Conservation (phyloP, 2,797 vertebrate species). For the Danio aesculapii region DNA sequence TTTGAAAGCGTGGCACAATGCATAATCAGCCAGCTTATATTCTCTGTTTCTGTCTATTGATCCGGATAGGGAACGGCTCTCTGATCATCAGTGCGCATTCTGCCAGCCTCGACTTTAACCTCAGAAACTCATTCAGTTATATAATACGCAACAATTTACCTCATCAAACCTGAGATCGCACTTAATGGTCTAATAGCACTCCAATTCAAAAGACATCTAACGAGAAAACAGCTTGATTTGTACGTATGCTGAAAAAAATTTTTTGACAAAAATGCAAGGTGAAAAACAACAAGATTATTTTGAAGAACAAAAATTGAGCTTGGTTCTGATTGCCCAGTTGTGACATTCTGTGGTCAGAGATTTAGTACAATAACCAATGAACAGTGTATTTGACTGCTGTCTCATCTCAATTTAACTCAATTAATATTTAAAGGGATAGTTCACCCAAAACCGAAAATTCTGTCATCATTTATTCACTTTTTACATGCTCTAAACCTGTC, state of each 20-base stretch:
- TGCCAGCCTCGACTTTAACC: constrained; percentile 22
- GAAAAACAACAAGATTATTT: neutral
- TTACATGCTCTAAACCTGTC: too few relatives aligned
- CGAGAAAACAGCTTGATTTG: constrained; percentile 4
- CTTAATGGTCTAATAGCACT: constrained; percentile 13
- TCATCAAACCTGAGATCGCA: constrained; percentile 36
- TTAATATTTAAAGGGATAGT: too few relatives aligned
- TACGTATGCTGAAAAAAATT: neutral
- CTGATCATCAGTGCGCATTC: constrained; percentile 17
- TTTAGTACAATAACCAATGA: neutral
- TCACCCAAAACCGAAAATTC: too few relatives aligned
- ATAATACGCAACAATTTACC: constrained; percentile 41
- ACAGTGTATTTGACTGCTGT: neutral
- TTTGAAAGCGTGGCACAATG: constrained; percentile 41
- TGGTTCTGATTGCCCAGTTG: neutral
- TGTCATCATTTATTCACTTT: too few relatives aligned
- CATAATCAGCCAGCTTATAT: constrained; percentile 54
- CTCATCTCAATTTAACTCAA: too few relatives aligned
- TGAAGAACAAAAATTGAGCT: neutral
- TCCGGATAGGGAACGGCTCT: constrained; percentile 1
- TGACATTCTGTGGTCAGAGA: neutral
- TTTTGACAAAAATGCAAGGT: neutral
- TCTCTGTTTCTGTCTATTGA: constrained; percentile 32
- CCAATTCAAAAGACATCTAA: constrained; percentile 12
- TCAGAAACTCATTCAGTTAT: constrained; percentile 38